These are phyloP conservation scores for Phrynocephalus vlangalii DNA, from an alignment of 2,797 vertebrate genomes.

Conservation along the genomic window DNA sequence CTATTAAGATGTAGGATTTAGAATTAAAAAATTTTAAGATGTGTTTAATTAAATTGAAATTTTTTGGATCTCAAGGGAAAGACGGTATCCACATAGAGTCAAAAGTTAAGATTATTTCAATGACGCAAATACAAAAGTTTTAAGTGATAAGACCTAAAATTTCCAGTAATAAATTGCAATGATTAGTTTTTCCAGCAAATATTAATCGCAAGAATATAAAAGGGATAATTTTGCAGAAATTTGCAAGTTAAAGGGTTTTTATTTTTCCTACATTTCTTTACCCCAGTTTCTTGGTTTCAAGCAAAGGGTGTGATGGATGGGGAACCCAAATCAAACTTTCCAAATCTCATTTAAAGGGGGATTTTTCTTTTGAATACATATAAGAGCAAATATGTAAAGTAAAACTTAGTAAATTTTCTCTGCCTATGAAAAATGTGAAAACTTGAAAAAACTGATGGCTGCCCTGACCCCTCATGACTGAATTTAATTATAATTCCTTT, in stretches of 20 bases:
- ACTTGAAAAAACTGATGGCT: no score
- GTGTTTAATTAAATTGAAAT: constrained; percentile 68
- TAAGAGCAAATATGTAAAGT: no score
- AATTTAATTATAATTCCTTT: no score
- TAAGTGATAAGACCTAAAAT: constrained; percentile 42
- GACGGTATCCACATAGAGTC: constrained; percentile 33
- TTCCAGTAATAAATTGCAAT: constrained; percentile 48
- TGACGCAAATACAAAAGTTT: constrained; percentile 46
- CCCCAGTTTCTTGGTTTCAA: no score
- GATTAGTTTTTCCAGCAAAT: constrained; percentile 42
- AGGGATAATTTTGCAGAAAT: constrained; percentile 40
- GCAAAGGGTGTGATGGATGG: no score
- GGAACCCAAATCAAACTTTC: no score
- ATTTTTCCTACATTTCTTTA: no score
- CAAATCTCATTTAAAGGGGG: no score
- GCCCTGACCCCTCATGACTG: no score
- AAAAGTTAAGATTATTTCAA: constrained; percentile 55
- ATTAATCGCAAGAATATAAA: constrained; percentile 51
- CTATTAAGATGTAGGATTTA: constrained; percentile 51
- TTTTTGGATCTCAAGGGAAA: constrained; percentile 52
- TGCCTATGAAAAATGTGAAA: no score
- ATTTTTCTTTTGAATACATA: no score
- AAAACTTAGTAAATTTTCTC: no score
- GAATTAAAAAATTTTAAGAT: constrained; percentile 63
- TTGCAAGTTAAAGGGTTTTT: constrained; percentile 18